These are phyloP conservation scores for Tapirus terrestris DNA, from an alignment of 2,113 vertebrate genomes.

Conservation along the genomic window DNA sequence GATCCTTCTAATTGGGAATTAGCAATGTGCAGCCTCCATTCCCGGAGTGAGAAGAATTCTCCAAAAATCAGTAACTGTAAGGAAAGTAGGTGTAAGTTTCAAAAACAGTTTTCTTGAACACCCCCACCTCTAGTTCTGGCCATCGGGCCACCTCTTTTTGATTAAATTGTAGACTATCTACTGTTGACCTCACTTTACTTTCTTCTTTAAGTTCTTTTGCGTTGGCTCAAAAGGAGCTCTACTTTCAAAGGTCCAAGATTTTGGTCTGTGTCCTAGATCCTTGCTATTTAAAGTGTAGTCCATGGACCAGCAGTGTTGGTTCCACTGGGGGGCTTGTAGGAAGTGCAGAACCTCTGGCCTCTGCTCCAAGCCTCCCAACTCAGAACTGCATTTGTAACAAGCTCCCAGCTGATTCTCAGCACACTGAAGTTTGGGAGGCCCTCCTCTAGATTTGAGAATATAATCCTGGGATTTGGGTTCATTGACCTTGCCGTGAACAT, in stretches of 20 bases:
- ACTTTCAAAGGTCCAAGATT: background rate
- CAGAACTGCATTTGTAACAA: background rate
- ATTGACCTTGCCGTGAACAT: background rate
- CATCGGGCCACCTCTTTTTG: background rate
- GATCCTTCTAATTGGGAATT: background rate
- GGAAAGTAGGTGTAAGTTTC: background rate
- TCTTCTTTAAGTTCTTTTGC: background rate
- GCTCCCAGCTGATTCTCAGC: background rate
- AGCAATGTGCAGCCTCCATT: background rate
- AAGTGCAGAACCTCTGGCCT: background rate
- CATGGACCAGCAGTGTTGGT: background rate
- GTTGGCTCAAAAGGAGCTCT: background rate
- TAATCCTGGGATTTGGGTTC: background rate
- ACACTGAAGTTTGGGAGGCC: background rate
- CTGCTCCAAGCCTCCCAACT: background rate
- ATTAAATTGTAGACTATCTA: background rate
- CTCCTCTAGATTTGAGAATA: background rate
- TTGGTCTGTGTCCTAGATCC: background rate
- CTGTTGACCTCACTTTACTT: background rate
- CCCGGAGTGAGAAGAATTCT: background rate
- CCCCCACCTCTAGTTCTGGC: background rate
- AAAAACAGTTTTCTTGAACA: background rate
- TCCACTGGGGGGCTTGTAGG: background rate
- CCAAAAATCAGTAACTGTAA: background rate
- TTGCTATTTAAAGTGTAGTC: background rate